Percentiles rank a stretch among this genome's conserved stretches.
These are phyloP conservation scores for Bombus consobrinus DNA, from an alignment of 1,140 invertebrate genomes.

Conservation along the genomic window DNA sequence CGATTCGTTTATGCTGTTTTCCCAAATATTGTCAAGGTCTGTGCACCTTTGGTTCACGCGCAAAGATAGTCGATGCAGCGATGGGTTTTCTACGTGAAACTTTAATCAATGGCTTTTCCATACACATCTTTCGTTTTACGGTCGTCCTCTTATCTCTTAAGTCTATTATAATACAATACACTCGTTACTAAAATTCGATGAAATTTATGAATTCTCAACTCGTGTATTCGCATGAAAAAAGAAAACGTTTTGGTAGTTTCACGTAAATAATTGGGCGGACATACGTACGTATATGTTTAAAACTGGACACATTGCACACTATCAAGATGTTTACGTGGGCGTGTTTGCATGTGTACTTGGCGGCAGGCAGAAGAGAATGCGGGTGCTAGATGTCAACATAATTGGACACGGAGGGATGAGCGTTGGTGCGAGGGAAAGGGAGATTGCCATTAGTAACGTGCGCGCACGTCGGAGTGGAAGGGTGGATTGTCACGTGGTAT, in stretches of 20 bases:
- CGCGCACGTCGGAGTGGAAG: conserved; percentile 31
- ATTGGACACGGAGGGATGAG: conserved; percentile 54
- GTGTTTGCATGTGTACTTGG: conserved; percentile 13
- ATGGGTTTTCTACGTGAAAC: no score
- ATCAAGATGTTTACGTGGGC: neutral
- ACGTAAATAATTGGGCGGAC: neutral
- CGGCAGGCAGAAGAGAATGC: conserved; percentile 45
- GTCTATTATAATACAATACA: no score
- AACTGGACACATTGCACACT: neutral
- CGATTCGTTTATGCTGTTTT: no score
- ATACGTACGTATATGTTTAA: neutral
- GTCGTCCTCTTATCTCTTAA: no score
- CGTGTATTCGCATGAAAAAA: neutral
- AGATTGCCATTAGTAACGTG: conserved; percentile 55
- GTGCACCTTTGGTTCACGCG: no score
- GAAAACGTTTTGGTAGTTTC: neutral
- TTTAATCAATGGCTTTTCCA: no score
- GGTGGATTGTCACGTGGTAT: conserved; percentile 56
- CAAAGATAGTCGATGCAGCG: no score
- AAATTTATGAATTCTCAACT: no score
- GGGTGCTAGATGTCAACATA: conserved; percentile 63
- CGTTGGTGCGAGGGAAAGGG: conserved; percentile 47
- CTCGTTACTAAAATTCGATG: no score
- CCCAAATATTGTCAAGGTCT: no score
- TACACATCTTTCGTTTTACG: no score